phyloP scores from a whole-genome alignment of 2,888 invertebrate species.

The Colostygia pectinataria region DNA sequence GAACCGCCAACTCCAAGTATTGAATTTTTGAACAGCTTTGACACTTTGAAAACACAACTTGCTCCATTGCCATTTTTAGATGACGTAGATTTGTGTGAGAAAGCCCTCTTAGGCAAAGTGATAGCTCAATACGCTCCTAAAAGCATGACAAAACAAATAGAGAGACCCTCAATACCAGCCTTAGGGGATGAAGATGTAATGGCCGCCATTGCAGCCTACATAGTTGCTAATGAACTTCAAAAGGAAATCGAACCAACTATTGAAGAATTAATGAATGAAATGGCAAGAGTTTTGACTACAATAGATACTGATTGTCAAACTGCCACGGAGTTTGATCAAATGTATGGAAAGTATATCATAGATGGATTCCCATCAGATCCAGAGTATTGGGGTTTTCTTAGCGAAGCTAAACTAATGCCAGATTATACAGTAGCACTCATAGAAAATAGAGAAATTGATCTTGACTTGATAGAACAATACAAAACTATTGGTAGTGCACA shows the following conservation, averaged over 20 bases:
- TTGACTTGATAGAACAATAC: constrained; percentile 59
- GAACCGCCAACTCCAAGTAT: constrained; percentile 8
- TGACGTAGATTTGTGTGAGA: constrained; percentile 51
- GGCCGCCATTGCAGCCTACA: constrained; percentile 59
- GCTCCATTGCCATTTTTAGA: constrained; percentile 57
- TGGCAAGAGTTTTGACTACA: constrained; percentile 57
- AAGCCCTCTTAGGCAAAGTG: constrained; percentile 40
- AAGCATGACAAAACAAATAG: constrained; percentile 44
- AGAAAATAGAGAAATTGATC: constrained; percentile 73
- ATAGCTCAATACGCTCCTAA: constrained; percentile 65
- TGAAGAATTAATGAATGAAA: constrained; percentile 69
- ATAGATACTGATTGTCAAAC: constrained; percentile 58
- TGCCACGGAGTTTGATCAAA: constrained; percentile 44
- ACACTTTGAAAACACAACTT: constrained; percentile 39
- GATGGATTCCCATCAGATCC: constrained; percentile 81
- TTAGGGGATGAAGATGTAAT: constrained; percentile 75
- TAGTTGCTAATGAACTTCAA: constrained; percentile 63
- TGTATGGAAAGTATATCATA: constrained; percentile 83
- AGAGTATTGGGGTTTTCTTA: constrained; percentile 73
- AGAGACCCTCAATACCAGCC: constrained; percentile 61
- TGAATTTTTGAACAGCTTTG: constrained; percentile 35
- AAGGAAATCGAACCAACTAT: constrained; percentile 65
- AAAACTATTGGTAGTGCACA: constrained; percentile 49
- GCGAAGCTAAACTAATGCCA: constrained; percentile 67
- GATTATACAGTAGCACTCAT: constrained; percentile 82